Evolutionary conservation across 2,113 vertebrate species (phyloP), one percentile per base, ranked within the genome.

Genomic region (Apeltes quadracus): DNA sequence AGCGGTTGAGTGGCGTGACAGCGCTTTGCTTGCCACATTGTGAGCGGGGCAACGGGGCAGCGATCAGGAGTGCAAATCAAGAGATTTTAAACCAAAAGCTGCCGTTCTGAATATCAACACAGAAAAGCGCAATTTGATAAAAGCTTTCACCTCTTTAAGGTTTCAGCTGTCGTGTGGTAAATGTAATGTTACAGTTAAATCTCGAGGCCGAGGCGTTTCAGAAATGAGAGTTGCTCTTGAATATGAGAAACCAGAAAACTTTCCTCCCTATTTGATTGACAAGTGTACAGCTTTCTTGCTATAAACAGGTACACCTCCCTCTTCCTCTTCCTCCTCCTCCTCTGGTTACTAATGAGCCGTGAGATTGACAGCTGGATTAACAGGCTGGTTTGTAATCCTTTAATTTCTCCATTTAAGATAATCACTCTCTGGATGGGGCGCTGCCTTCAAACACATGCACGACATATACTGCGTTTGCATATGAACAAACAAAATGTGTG

Each of bases 291-390:
- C 38, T 53, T 64, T 41, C 72, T 18, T 5, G 18, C 23, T 56
- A 20, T 32, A 29, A 73, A 72, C 66, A 70, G 58, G 51, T 71
- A 29, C 29, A 18, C 10, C 44, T 59, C 54, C 32, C 59, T 36
- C 44, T 39, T 32, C 7, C 64, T 78, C 79, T 53, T 70, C 63
- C 76, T 34, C 32, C 58, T 83, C 66, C 66, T 87, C 64, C 71
- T 83, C 76, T 81, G 82, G 78, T 79, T 88, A 79, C 83, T 92
- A 93, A 94, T 91, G 90, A 94, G 85, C 78, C 76, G 23, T 88
- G 79, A 82, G 92, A 94, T 90, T 91, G 91, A 91, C 89, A 91
- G 91, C 89, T 91, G 93, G 92, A 93, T 94, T 91, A 92, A 86
- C 75, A 70, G 69, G 88, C 75, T 82, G 76, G 61, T 89, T 90